Evolutionary conservation across 2,113 vertebrate species (phyloP).

Genomic region (Hippocampus mohnikei): DNA sequence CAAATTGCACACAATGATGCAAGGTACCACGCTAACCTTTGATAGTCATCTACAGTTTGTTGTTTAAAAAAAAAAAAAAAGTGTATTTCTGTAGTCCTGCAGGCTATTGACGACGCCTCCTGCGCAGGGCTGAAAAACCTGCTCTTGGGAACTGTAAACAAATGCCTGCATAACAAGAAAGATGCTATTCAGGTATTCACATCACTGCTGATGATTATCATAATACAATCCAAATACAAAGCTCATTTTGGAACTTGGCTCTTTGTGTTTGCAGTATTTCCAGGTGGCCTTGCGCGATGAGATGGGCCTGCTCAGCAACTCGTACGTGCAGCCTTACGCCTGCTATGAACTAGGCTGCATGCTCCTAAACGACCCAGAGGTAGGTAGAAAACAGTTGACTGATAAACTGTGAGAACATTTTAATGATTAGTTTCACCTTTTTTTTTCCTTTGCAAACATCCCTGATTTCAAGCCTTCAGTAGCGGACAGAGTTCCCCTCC

Average conservation of each 20-base stretch:
- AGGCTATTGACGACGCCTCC: constrained; percentile 78
- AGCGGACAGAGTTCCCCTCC: too few relatives aligned
- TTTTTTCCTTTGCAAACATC: too few relatives aligned
- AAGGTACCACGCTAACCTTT: constrained; percentile 68
- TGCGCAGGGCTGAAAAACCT: constrained; percentile 83
- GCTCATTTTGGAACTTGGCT: too few relatives aligned
- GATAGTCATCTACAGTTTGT: neutral
- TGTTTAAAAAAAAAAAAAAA: neutral
- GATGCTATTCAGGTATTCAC: constrained; percentile 83
- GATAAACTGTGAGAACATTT: neutral
- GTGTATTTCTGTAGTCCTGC: constrained; percentile 72
- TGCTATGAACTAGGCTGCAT: constrained; percentile 91
- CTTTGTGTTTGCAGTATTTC: constrained; percentile 74
- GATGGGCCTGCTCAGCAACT: constrained; percentile 81
- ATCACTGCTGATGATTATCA: neutral
- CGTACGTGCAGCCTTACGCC: constrained; percentile 87
- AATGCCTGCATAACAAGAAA: constrained; percentile 85
- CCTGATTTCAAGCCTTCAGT: too few relatives aligned
- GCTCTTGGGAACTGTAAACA: constrained; percentile 90
- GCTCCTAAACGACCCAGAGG: constrained; percentile 83
- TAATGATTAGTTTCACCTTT: too few relatives aligned
- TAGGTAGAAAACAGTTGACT: constrained; percentile 19
- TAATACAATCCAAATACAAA: neutral
- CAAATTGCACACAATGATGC: constrained; percentile 85
- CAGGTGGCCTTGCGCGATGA: constrained; percentile 84